Percentiles rank a stretch among this genome's conserved stretches.
Conservation (phyloP, 2,113 vertebrate genomes). For the Copsychus sechellarum region DNA sequence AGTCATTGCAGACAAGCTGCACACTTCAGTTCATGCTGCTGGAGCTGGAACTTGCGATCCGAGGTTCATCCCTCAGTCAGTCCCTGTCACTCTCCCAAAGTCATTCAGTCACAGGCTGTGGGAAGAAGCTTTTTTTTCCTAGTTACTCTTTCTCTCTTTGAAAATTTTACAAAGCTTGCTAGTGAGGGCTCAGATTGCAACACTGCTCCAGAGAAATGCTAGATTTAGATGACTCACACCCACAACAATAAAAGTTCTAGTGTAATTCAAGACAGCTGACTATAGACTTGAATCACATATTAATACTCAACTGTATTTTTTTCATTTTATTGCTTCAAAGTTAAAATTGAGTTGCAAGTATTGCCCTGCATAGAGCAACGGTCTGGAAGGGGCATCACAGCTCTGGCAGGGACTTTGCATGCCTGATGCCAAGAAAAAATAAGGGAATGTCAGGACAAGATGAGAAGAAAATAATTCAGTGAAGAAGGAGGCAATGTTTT, state of each 20-base stretch:
- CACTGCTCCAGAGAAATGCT: not conserved
- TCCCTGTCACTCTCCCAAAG: not conserved
- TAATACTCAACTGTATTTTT: not conserved
- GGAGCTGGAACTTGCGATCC: not conserved
- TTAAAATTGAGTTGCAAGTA: constrained; percentile 14
- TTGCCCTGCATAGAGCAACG: not conserved
- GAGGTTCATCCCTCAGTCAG: not conserved
- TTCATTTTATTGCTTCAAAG: not conserved
- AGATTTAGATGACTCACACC: constrained; percentile 18
- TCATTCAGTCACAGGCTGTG: not conserved
- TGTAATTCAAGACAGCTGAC: constrained; percentile 51
- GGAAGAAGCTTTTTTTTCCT: not conserved
- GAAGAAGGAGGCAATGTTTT: not conserved
- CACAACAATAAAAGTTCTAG: constrained; percentile 21
- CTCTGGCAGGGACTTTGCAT: not conserved
- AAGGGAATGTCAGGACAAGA: not conserved
- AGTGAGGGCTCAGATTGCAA: not conserved
- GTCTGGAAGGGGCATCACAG: not conserved
- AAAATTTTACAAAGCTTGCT: not conserved
- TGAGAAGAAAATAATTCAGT: constrained; percentile 20
- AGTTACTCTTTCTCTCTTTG: constrained; percentile 9
- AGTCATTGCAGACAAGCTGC: not conserved
- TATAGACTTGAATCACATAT: not conserved
- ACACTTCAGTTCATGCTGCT: not conserved
- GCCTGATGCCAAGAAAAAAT: not conserved